These are phyloP conservation scores for Omphaloscelis lunosa DNA, from an alignment of 2,888 invertebrate genomes.

Conservation along the genomic window DNA sequence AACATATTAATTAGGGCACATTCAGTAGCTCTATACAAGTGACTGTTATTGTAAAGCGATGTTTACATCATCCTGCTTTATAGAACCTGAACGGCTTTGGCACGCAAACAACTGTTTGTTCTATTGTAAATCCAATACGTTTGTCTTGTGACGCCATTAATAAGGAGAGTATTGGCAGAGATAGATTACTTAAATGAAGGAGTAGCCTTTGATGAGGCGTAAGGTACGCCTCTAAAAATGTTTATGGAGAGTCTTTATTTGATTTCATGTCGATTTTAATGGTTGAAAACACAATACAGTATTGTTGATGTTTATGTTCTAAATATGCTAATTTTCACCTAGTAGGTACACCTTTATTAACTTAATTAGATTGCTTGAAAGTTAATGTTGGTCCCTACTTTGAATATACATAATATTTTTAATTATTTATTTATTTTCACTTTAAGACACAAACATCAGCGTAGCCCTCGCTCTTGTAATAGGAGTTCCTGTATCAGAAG, in stretches of 20 bases:
- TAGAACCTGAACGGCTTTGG: slow-evolving; percentile 76
- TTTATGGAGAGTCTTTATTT: too few relatives aligned
- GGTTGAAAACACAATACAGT: neutral
- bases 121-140: slow-evolving; percentile 72
- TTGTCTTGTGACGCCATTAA: slow-evolving; percentile 71
- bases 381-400: neutral
- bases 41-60: slow-evolving; percentile 75
- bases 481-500: too few relatives aligned
- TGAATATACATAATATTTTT: neutral
- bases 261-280: neutral
- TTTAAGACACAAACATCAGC: too few relatives aligned
- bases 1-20: slow-evolving; percentile 11
- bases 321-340: neutral
- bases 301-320: neutral
- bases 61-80: slow-evolving; percentile 81
- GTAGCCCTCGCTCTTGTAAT: too few relatives aligned
- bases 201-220: slow-evolving; percentile 43
- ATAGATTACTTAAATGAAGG: slow-evolving; percentile 56
- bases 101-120: slow-evolving; percentile 75
- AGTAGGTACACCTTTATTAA: neutral
- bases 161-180: slow-evolving; percentile 67
- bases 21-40: slow-evolving; percentile 46
- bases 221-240: too few relatives aligned
- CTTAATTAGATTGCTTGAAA: neutral
- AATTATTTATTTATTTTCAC: too few relatives aligned